Evolutionary conservation across 2,797 vertebrate species (phyloP), one percentile per base, ranked within the genome.

Genomic region (Acanthurus lineatus): DNA sequence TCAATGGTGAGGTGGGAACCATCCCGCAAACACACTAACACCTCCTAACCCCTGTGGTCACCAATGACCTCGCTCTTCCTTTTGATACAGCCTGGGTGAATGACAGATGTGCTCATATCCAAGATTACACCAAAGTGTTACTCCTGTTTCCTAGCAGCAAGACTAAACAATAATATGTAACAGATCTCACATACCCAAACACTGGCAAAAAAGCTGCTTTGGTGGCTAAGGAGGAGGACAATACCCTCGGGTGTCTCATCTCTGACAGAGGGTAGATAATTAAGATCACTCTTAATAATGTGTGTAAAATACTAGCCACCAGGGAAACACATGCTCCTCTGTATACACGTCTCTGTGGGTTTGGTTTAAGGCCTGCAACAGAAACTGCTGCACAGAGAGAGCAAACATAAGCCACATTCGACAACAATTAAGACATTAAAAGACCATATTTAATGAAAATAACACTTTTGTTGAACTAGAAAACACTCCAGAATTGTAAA

Each of bases 91-190:
- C 57, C 83, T 1, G 54, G 35, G 58, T 79, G 73, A 86, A 84
- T 83, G 89, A 86, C 77, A 78, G 85, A 92, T 92, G 90, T 82
- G 85, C 86, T 91, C 85, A 88, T 85, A 86, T 85, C 80, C 81
- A 82, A 20, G 22, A 89, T 92, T 91, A 86, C 91, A 83, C 76
- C 85, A 81, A 79, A 71, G 51, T 91, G 91, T 91, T 90, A 92
- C 87, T 82, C 35, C 65, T 11, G 88, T 93, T 84, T 84, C 91
- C 90, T 86, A 91, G 92, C 90, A 93, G 89, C 93, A 78, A 58
- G 68, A 85, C 87, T 73, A 92, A 94, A 94, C 91, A 94, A 93
- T 88, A 89, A 83, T 77, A 91, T 80, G 79, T 54, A 83, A 73
- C 48, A 70, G 49, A 64, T 75, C 62, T 44, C 53, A 12, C 65